Percentiles rank a stretch among this genome's conserved stretches.
These are phyloP conservation scores for Metopolophium dirhodum DNA, from an alignment of 1,140 invertebrate species.

Conservation along the genomic window DNA sequence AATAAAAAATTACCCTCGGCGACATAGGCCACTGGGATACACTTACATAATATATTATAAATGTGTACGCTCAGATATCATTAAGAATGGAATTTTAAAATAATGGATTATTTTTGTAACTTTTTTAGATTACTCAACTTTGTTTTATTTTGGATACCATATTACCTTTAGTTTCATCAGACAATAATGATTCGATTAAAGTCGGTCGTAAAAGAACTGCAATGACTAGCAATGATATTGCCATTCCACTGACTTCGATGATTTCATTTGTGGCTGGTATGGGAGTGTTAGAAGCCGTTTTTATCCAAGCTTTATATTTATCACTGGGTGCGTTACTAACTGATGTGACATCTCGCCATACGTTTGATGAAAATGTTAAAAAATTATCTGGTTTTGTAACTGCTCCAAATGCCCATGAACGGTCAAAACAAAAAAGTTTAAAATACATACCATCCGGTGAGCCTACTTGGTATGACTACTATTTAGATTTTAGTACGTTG, in stretches of 20 bases:
- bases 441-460: constrained; percentile 30
- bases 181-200: neutral
- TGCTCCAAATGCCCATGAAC: neutral
- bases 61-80: neutral
- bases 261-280: constrained; percentile 18
- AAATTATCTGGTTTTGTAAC: constrained; percentile 73
- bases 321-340: constrained; percentile 81
- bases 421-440: neutral
- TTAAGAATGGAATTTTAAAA: neutral
- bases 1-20: no score
- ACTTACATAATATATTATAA: no score
- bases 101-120: neutral
- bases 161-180: constrained; percentile 62
- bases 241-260: constrained; percentile 34
- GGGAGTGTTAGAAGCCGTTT: constrained; percentile 71
- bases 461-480: constrained; percentile 40
- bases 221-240: neutral
- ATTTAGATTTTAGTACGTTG: constrained; percentile 18
- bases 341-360: constrained; percentile 68
- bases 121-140: constrained; percentile 75
- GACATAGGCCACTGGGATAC: no score
- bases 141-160: constrained; percentile 79
- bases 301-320: constrained; percentile 80
- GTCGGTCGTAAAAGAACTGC: neutral
- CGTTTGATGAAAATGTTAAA: constrained; percentile 85